Base-by-base conservation (phyloP, 2,113 vertebrate species). In the Cettia cetti region DNA sequence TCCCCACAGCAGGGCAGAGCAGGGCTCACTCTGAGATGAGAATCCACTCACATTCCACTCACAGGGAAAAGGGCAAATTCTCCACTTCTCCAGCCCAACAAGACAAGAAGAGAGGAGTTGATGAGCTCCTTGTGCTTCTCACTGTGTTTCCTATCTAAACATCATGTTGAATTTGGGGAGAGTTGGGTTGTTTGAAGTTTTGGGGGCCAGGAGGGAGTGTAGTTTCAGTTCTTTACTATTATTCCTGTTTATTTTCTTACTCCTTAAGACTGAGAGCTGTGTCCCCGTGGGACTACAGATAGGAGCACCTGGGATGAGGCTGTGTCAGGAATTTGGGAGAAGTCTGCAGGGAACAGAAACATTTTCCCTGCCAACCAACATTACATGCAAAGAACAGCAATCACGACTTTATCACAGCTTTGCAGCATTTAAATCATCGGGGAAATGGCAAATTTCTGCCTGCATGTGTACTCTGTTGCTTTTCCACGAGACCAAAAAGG, bases 181-280 rank as follows among this genome's bases (percentile, higher is more conserved):
- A 2, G 0, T 19, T 49, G 47, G 15, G 17, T 39, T 16, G 14
- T 8, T 49, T 68, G 35, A 30, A 9, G 6, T 9, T 68, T 37
- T 31, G 14, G 9, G 16, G 11, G 8, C 1, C 2, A 4, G 11
- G 7, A 26, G 10, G 13, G 2, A 5, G 15, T 3, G 2, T 20
- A 39, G 11, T 14, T 65, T 60, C 60, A 40, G 12, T 12, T 20
- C 14, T 53, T 61, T 39, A 53, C 4, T 61, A 8, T 7, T 40
- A 37, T 6, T 64, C 15, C 13, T 13, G 77, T 53, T 66, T 59
- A 39, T 47, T 47, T 42, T 44, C 7, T 44, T 63, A 47, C 18
- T 27, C 23, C 20, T 45, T 12, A 64, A 75, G 76, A 0, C 23
- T 3, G 20, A 42, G 35, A 68, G 8, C 15, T 72, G 13, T 28